Evolutionary conservation across 2,113 vertebrate species (phyloP).

Genomic region (rat (Rattus norvegicus)): GRCr8 NC_086025.1:132146501-132147000

Average conservation of each 20-base stretch:
- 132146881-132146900: no score
- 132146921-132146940: neutral
- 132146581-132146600: neutral
- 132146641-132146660: neutral
- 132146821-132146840: neutral
- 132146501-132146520: neutral
- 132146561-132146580: neutral
- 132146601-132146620: conserved; percentile 7
- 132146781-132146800: neutral
- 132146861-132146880: neutral
- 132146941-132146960: neutral
- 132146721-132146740: neutral
- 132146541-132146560: neutral
- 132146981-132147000: neutral
- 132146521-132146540: neutral
- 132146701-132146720: neutral
- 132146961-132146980: neutral
- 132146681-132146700: neutral
- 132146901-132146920: neutral
- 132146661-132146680: neutral
- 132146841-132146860: no score
- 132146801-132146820: neutral
- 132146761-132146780: neutral
- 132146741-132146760: neutral
- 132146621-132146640: neutral